A percentile compares a stretch with the other conserved stretches of the same genome.
These are phyloP conservation scores for Drosophila repletoides DNA, from an alignment of 1,140 invertebrate genomes.

Conservation along the genomic window DNA sequence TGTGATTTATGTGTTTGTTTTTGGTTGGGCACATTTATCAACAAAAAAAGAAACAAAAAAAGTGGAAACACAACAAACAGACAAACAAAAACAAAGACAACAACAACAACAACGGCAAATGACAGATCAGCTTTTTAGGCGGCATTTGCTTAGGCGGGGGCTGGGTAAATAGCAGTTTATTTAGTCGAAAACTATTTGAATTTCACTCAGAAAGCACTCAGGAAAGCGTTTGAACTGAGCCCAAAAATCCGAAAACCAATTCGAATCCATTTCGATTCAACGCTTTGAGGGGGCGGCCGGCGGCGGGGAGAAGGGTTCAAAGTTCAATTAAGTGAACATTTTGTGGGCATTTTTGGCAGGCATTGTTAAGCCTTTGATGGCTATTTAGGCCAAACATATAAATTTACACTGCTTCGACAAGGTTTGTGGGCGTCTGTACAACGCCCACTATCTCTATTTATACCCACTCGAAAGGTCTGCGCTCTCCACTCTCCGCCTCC, in stretches of 20 bases:
- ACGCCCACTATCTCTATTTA: conserved; percentile 18
- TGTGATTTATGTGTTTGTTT: conserved; percentile 80
- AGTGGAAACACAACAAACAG: conserved; percentile 13
- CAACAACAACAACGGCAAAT: conserved; percentile 22
- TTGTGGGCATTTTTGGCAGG: conserved; percentile 39
- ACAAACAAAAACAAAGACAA: conserved; percentile 18
- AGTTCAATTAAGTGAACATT: conserved; percentile 72
- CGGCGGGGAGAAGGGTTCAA: conserved; percentile 53
- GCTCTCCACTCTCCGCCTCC: conserved; percentile 2
- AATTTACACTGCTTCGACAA: conserved; percentile 46
- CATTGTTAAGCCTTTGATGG: conserved; percentile 70
- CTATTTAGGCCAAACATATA: conserved; percentile 70
- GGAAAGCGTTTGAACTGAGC: conserved; percentile 2
- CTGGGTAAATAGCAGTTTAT: conserved; percentile 38
- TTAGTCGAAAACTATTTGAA: conserved; percentile 60
- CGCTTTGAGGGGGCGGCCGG: neutral
- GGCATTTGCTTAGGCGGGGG: conserved; percentile 51
- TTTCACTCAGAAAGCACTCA: conserved; percentile 35
- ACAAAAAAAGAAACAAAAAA: conserved; percentile 42
- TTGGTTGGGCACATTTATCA: conserved; percentile 73
- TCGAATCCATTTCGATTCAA: conserved; percentile 33
- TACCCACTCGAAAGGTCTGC: neutral
- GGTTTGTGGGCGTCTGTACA: neutral
- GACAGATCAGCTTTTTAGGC: conserved; percentile 43
- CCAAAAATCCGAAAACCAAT: conserved; percentile 31